phyloP scores from a whole-genome alignment of 1,140 invertebrate species.

The Drosophila ambigua region DNA sequence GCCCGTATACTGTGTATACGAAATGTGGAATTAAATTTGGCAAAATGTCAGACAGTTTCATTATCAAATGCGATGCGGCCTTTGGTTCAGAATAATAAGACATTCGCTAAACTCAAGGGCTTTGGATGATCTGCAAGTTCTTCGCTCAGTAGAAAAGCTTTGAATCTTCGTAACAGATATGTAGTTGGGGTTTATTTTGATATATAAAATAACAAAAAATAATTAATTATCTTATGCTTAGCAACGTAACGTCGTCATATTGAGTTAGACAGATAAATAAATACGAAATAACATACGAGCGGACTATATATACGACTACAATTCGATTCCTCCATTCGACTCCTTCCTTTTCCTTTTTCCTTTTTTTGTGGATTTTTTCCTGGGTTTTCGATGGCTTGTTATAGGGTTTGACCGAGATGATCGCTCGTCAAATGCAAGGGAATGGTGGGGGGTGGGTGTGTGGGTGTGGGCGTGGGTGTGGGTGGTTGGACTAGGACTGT shows the following conservation, averaged over 20 bases:
- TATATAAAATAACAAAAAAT: conserved; percentile 53
- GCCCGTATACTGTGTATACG: conserved; percentile 50
- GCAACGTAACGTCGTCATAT: conserved; percentile 28
- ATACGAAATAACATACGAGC: conserved; percentile 69
- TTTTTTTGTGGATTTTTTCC: conserved; percentile 42
- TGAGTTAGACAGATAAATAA: conserved; percentile 65
- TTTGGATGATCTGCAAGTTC: conserved; percentile 17
- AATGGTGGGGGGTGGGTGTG: conserved; percentile 37
- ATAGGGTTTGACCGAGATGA: conserved; percentile 53
- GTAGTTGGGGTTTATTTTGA: conserved; percentile 60
- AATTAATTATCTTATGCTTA: conserved; percentile 62
- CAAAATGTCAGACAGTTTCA: conserved; percentile 32
- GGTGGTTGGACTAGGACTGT: conserved; percentile 27
- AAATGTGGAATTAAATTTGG: conserved; percentile 32
- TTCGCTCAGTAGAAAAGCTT: conserved; percentile 17
- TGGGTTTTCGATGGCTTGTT: conserved; percentile 69
- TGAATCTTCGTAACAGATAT: conserved; percentile 65
- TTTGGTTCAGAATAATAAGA: conserved; percentile 12
- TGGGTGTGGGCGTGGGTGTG: too few species aligned
- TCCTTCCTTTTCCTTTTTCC: conserved; percentile 19
- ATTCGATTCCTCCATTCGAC: conserved; percentile 18
- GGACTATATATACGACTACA: conserved; percentile 46
- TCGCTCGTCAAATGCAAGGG: conserved; percentile 58
- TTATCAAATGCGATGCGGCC: conserved; percentile 48
- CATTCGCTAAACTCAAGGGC: conserved; percentile 26